These are phyloP conservation scores for Passer montanus DNA, from an alignment of 2,113 vertebrate genomes.

Conservation along the genomic window DNA sequence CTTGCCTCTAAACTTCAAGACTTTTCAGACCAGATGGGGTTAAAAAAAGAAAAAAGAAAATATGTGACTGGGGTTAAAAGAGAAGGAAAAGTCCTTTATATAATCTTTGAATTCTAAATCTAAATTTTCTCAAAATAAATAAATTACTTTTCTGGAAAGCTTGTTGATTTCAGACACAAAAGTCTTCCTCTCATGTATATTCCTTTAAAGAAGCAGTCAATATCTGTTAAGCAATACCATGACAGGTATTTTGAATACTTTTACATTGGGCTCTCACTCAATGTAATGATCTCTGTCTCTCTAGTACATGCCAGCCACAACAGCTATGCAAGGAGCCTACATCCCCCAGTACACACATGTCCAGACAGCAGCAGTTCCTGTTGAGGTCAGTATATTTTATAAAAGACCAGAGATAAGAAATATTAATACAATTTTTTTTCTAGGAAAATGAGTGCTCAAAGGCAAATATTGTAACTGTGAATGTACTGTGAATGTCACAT, in stretches of 20 bases:
- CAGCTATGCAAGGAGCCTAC: conserved; percentile 94
- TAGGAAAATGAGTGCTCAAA: neutral
- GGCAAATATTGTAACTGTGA: neutral
- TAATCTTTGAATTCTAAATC: neutral
- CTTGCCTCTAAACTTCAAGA: neutral
- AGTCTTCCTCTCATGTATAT: neutral
- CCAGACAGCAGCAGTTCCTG: conserved; percentile 85
- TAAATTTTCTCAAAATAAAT: neutral
- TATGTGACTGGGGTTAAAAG: neutral
- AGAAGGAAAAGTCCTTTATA: neutral
- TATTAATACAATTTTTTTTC: neutral
- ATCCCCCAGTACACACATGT: conserved; percentile 93
- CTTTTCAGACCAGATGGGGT: neutral
- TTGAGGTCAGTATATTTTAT: conserved; percentile 83
- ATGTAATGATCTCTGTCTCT: conserved; percentile 26
- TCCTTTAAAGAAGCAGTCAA: neutral
- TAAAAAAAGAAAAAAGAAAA: neutral
- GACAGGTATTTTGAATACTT: neutral
- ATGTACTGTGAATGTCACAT: neutral
- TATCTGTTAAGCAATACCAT: neutral
- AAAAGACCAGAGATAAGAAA: neutral
- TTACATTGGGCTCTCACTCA: neutral
- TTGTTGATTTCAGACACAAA: neutral
- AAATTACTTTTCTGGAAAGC: neutral
- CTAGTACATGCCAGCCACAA: conserved; percentile 92